Evolutionary conservation across 1,140 invertebrate genomes (phyloP).

Genomic region (Cotesia glomerata): DNA sequence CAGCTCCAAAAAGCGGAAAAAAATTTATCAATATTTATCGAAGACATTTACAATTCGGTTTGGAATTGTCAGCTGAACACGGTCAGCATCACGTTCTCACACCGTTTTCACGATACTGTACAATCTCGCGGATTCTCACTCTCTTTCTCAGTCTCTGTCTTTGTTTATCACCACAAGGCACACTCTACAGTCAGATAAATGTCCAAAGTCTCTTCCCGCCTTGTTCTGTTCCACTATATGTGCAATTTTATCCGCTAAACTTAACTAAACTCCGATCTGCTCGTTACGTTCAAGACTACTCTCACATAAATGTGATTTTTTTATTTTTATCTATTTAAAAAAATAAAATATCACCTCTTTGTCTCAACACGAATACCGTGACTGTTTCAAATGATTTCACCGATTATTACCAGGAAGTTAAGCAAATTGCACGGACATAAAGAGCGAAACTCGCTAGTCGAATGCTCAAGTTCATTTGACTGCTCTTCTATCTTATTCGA

Average conservation of each 20-base stretch:
- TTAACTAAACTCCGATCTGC: not conserved
- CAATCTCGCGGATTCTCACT: not conserved
- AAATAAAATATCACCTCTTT: no score
- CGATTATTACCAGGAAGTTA: no score
- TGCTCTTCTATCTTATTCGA: no score
- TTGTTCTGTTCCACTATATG: not conserved
- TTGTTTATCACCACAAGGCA: not conserved
- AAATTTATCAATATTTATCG: not conserved
- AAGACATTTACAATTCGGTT: not conserved
- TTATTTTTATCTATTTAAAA: no score
- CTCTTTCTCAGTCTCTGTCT: not conserved
- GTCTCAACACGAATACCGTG: no score
- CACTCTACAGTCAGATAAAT: constrained; percentile 11
- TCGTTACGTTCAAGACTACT: no score
- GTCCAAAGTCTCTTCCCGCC: constrained; percentile 35
- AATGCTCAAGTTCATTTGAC: no score
- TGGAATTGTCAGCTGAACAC: constrained; percentile 44
- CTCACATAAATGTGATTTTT: no score
- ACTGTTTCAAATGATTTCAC: no score
- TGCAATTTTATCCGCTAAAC: not conserved
- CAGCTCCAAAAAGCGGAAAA: not conserved
- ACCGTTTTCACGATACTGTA: constrained; percentile 15
- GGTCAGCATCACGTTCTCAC: constrained; percentile 44
- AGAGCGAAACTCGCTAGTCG: no score
- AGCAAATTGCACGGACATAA: no score